A percentile compares a stretch with the other conserved stretches of the same genome.
Conservation (phyloP, 2,888 invertebrate genomes). For the Drosophila meridionalis region DNA sequence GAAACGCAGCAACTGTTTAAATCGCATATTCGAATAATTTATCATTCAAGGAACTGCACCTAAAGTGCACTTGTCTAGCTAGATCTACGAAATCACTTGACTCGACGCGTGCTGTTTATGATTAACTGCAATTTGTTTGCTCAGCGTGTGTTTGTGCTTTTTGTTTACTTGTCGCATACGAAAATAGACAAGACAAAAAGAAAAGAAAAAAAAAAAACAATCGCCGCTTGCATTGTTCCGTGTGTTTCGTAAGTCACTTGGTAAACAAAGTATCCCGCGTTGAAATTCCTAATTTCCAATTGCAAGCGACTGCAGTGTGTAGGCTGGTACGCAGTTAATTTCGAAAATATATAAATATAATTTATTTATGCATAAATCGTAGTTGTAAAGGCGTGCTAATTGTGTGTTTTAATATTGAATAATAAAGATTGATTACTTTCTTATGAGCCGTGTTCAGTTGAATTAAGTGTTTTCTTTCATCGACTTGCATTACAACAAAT, state of each 20-base stretch:
- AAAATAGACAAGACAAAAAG: not conserved
- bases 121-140: constrained; percentile 25
- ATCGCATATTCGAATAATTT: constrained; percentile 50
- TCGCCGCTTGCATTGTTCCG: constrained; percentile 16
- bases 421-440: not conserved
- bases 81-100: constrained; percentile 14
- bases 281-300: not conserved
- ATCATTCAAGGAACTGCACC: constrained; percentile 15
- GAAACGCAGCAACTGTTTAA: constrained; percentile 56
- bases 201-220: constrained; percentile 1
- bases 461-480: not conserved
- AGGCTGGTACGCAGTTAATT: constrained; percentile 6
- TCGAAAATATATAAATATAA: not conserved
- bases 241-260: constrained; percentile 24
- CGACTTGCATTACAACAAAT: not conserved
- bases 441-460: not conserved
- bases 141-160: constrained; percentile 16
- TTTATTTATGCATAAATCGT: not conserved
- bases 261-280: constrained; percentile 30
- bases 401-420: not conserved
- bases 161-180: constrained; percentile 26
- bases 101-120: not conserved
- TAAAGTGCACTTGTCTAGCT: constrained; percentile 11
- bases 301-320: not conserved
- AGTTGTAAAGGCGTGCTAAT: not conserved